Conservation (phyloP, 2,888 invertebrate species). For the Eupithecia exiguata region DNA sequence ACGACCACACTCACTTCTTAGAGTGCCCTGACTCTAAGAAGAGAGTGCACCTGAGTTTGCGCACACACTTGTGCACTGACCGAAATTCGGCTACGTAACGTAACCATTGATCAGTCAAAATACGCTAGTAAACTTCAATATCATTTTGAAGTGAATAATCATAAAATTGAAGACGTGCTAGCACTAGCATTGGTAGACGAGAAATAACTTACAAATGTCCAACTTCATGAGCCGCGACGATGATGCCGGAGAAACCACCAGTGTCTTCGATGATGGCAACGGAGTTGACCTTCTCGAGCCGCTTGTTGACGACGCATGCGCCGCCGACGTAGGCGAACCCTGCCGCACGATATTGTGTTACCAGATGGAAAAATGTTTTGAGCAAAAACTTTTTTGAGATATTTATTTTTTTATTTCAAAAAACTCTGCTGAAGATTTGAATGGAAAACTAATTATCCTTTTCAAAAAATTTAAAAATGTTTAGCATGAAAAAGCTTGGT, state of each 20-base stretch:
- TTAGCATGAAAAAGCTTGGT: slow-evolving; percentile 2
- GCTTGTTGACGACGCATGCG: slow-evolving; percentile 97
- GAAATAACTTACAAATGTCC: slow-evolving; percentile 99
- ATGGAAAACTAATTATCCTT: background rate
- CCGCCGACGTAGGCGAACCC: slow-evolving; percentile 98
- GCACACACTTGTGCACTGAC: no score
- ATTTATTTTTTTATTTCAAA: background rate
- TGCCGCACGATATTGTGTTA: slow-evolving; percentile 61
- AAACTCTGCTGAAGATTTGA: background rate
- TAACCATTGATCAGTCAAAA: no score
- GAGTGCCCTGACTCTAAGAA: no score
- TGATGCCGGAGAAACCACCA: slow-evolving; percentile 97
- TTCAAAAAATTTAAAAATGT: background rate
- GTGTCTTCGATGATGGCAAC: slow-evolving; percentile 98
- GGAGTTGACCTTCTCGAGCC: slow-evolving; percentile 97
- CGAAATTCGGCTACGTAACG: no score
- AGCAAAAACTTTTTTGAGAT: background rate
- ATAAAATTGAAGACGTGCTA: no score
- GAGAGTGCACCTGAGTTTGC: no score
- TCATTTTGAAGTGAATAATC: no score
- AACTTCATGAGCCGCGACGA: slow-evolving; percentile 98
- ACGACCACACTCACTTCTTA: no score
- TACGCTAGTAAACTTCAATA: no score
- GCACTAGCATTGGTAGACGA: no score
- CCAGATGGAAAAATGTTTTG: background rate